These are phyloP conservation scores for Bombus terrestris DNA, from an alignment of 1,140 invertebrate species.

Conservation along the genomic window DNA sequence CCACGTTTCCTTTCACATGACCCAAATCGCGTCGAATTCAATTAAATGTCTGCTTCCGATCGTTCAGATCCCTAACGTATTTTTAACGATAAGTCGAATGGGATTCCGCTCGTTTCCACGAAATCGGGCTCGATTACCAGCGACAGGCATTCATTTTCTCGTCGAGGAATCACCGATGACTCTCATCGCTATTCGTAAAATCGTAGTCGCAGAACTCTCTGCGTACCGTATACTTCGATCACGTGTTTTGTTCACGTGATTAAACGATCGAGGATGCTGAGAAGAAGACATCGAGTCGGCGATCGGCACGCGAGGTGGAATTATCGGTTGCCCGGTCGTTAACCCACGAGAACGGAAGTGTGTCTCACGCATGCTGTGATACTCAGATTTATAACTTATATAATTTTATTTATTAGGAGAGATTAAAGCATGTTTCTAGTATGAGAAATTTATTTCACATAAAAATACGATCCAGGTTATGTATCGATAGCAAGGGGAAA, in stretches of 20 bases:
- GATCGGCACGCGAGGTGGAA: background rate
- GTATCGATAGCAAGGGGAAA: background rate
- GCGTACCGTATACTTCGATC: background rate
- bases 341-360: background rate
- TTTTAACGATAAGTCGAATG: conserved; percentile 5
- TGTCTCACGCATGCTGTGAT: background rate
- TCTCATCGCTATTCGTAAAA: background rate
- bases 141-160: conserved; percentile 27
- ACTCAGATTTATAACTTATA: background rate
- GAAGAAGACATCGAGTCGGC: background rate
- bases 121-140: background rate
- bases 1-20: background rate
- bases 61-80: conserved; percentile 1
- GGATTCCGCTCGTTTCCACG: background rate
- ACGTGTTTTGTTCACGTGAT: conserved; percentile 5
- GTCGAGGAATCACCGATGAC: background rate
- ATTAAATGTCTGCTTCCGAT: conserved; percentile 6
- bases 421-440: background rate
- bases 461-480: background rate
- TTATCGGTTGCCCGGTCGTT: background rate
- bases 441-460: background rate
- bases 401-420: background rate
- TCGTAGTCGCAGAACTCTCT: no score
- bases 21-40: background rate
- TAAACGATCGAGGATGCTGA: background rate